Evolutionary conservation across 2,888 invertebrate species (phyloP), one percentile per base, ranked within the genome.

Genomic region (Mimumesa dahlbomi): DNA sequence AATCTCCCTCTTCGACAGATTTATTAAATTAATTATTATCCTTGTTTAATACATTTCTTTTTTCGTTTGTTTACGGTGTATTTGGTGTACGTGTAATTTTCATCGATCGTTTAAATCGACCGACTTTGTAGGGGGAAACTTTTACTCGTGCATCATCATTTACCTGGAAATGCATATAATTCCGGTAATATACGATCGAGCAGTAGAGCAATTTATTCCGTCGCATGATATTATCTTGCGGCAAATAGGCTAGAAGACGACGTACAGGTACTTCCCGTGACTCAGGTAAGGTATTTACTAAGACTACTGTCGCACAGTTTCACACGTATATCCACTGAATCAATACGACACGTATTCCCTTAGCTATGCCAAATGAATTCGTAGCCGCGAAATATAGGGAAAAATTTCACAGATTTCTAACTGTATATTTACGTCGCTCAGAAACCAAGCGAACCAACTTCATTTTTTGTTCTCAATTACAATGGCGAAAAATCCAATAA

Each of bases 261-360:
- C 75, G 72, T 75, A 75, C 70, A 67, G 79, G 74, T 83, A 78
- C 72, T 85, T 77, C 73, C 84, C 75, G 76, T 87, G 85, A 87
- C 69, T 85, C 84, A 85, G 77, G 73, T 74, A 77, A 84, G 81
- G 83, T 79, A 83, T 85, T 78, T 72, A 79, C 77, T 59, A 75
- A 75, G 76, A 66, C 74, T 68, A 69, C 64, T 63, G 68, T 67
- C 62, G n/a, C n/a, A 74, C 40, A 50, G 53, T 64, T 59, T 3
- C 64, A 58, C 61, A 43, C 48, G 58, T 73, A 70, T 59, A 64
- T 53, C 49, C 48, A 43, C 76, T 74, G 68, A 84, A 86, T 87
- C 86, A 75, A 86, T 86, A 83, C 65, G 77, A 83, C 79, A 82
- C 82, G 79, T 77, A 69, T 19, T 59, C 65, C 49, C 72, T 63